These are phyloP conservation scores for Tridacna gigas DNA, from an alignment of 2,888 invertebrate species.

Conservation along the genomic window DNA sequence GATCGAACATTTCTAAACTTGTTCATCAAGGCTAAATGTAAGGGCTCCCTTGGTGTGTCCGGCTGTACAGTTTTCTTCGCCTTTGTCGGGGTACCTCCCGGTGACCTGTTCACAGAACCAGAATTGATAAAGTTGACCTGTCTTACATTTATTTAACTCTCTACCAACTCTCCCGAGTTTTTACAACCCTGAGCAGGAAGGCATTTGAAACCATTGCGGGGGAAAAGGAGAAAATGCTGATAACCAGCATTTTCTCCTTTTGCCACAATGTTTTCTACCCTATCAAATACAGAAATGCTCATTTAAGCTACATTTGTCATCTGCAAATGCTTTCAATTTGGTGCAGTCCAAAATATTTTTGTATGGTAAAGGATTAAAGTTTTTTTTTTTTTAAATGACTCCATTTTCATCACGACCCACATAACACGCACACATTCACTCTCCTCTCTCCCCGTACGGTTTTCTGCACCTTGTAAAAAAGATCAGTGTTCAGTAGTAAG, in stretches of 20 bases:
- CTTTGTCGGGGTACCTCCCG: slow-evolving; percentile 72
- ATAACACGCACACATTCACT: neutral
- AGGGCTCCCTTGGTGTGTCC: slow-evolving; percentile 68
- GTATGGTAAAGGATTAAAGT: neutral
- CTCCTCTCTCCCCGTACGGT: neutral
- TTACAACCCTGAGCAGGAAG: no score
- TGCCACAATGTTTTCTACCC: neutral
- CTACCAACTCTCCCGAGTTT: no score
- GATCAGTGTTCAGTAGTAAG: no score
- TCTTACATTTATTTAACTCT: no score
- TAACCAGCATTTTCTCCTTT: neutral
- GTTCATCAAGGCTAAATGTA: slow-evolving; percentile 73
- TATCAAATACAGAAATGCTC: neutral
- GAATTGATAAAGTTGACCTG: neutral
- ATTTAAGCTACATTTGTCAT: neutral
- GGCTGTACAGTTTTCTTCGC: slow-evolving; percentile 37
- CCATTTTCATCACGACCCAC: neutral
- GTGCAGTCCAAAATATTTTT: neutral
- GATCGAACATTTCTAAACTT: slow-evolving; percentile 78
- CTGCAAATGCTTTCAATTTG: neutral
- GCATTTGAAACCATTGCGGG: neutral
- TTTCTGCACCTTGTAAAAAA: neutral
- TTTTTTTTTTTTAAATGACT: neutral
- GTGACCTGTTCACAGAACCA: slow-evolving; percentile 66
- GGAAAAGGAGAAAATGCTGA: neutral